A percentile compares a stretch with the other conserved stretches of the same genome.
Conservation (phyloP, 2,888 invertebrate genomes). For the Tethea ocularis region DNA sequence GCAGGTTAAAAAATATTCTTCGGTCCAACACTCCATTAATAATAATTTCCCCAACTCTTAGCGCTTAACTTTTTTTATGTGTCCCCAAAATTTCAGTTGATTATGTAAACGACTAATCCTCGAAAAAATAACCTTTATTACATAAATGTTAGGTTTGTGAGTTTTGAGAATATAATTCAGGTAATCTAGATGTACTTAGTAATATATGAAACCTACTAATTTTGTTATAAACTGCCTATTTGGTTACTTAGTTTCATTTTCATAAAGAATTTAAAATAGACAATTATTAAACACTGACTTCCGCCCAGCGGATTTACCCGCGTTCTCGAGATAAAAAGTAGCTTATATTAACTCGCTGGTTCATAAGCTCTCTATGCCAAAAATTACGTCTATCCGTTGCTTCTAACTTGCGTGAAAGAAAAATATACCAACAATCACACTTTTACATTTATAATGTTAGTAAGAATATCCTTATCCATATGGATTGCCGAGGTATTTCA, state of each 20-base stretch:
- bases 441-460: too few species aligned
- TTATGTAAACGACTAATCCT: constrained; percentile 61
- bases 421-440: too few species aligned
- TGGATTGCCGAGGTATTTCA: too few species aligned
- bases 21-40: constrained; percentile 66
- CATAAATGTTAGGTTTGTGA: constrained; percentile 23
- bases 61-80: constrained; percentile 51
- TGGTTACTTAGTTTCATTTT: neutral
- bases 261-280: too few species aligned
- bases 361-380: too few species aligned
- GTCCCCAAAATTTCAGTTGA: constrained; percentile 53
- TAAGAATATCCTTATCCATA: too few species aligned
- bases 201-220: neutral
- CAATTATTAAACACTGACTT: too few species aligned
- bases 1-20: constrained; percentile 62
- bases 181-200: constrained; percentile 29
- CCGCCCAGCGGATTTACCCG: too few species aligned
- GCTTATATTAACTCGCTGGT: too few species aligned
- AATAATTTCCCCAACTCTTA: constrained; percentile 56
- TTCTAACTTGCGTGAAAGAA: too few species aligned
- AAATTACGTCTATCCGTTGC: too few species aligned
- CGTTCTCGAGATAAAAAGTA: too few species aligned
- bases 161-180: constrained; percentile 31
- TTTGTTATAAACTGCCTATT: neutral
- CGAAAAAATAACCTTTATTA: constrained; percentile 25